Conservation (phyloP, 2,113 vertebrate genomes). For the Muscicapa adusta region DNA sequence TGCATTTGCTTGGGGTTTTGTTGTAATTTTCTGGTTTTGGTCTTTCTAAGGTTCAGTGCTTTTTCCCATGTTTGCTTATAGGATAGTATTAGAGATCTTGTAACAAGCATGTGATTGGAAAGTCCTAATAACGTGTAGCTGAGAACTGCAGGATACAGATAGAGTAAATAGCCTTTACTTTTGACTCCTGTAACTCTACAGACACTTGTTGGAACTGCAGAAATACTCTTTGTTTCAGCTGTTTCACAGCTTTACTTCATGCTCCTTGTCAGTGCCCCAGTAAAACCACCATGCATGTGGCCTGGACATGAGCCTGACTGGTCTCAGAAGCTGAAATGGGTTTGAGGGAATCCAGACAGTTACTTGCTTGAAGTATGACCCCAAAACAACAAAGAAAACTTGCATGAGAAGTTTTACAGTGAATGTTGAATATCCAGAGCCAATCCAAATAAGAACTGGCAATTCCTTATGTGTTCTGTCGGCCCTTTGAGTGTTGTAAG, state of each 20-base stretch:
- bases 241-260: background rate
- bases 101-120: background rate
- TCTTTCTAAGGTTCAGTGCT: background rate
- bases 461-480: background rate
- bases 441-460: background rate
- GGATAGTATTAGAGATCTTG: background rate
- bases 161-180: background rate
- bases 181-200: background rate
- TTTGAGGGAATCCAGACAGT: background rate
- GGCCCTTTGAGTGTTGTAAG: background rate
- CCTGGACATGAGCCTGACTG: background rate
- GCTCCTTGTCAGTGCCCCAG: background rate
- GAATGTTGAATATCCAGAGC: background rate
- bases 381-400: background rate
- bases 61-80: background rate
- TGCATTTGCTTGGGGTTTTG: background rate
- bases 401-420: background rate
- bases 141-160: background rate
- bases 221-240: background rate
- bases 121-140: background rate
- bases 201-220: background rate
- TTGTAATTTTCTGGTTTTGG: background rate
- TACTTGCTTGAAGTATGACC: background rate
- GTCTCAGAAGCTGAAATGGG: background rate
- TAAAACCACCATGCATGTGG: background rate